Percentiles rank a stretch among this genome's conserved stretches.
Evolutionary conservation across 2,797 vertebrate species (phyloP).

Genomic region (Schizopygopsis malacanthus): DNA sequence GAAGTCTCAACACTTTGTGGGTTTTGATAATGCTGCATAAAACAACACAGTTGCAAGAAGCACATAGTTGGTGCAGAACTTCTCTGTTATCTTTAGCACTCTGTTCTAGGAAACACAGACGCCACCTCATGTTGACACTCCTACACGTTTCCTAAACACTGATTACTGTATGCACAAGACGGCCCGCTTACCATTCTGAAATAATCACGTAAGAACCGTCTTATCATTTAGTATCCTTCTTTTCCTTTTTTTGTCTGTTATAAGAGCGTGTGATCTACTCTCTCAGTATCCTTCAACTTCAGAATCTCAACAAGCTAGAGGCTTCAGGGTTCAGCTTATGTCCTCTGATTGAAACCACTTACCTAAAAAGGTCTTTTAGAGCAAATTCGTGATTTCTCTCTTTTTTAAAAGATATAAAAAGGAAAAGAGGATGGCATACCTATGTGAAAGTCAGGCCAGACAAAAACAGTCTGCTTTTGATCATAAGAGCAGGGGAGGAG

Average conservation of each 20-base stretch:
- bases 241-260: conserved; percentile 1
- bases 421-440: conserved; percentile 2
- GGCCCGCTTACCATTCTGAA: background rate
- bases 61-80: background rate
- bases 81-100: conserved; percentile 10
- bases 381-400: conserved; percentile 40
- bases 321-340: conserved; percentile 11
- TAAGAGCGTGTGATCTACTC: background rate
- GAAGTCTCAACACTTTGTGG: background rate
- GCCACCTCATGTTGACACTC: conserved; percentile 8
- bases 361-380: conserved; percentile 29
- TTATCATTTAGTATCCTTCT: background rate
- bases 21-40: background rate
- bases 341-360: conserved; percentile 26
- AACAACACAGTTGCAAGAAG: background rate
- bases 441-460: conserved; percentile 33
- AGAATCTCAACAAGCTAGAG: background rate
- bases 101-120: conserved; percentile 18
- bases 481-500: conserved; percentile 52
- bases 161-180: background rate
- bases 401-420: conserved; percentile 40
- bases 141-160: conserved; percentile 33
- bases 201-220: background rate
- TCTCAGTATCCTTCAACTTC: background rate
- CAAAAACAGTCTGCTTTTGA: conserved; percentile 61